These are phyloP conservation scores for Caenorhabditis remanei DNA, from an alignment of 1,140 invertebrate species.

Conservation along the genomic window DNA sequence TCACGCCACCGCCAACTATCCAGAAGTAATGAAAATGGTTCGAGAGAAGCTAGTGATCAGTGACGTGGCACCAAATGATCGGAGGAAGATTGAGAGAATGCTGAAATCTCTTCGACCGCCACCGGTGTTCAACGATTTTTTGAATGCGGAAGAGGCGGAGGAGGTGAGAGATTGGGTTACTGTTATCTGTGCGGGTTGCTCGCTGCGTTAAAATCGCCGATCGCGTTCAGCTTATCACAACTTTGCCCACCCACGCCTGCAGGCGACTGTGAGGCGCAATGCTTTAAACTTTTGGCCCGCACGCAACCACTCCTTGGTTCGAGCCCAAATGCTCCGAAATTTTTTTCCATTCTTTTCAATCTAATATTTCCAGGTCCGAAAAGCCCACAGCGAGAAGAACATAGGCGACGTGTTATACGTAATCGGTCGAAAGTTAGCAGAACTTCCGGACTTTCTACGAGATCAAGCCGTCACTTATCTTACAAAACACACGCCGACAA, in stretches of 20 bases:
- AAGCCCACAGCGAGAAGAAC: conserved; percentile 28
- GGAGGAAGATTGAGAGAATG: conserved; percentile 41
- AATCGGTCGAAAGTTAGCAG: neutral
- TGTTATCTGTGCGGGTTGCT: no score
- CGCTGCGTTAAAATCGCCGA: no score
- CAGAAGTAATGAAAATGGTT: conserved; percentile 32
- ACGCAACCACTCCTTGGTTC: no score
- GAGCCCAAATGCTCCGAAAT: no score
- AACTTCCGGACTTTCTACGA: neutral
- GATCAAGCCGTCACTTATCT: conserved; percentile 30
- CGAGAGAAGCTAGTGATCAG: conserved; percentile 17
- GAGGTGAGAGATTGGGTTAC: neutral
- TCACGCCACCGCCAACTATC: conserved; percentile 29
- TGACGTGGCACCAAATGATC: conserved; percentile 8
- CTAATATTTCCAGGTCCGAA: neutral
- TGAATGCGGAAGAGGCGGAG: neutral
- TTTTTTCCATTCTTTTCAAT: no score
- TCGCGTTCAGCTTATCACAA: no score
- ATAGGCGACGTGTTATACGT: neutral
- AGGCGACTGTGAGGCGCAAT: no score
- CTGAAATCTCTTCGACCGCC: conserved; percentile 39
- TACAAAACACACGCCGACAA: conserved; percentile 31
- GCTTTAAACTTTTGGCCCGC: no score
- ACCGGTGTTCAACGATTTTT: conserved; percentile 24
- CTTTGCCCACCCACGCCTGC: no score